Conservation (phyloP, 2,888 invertebrate genomes). For the Lacanobia oleracea region DNA sequence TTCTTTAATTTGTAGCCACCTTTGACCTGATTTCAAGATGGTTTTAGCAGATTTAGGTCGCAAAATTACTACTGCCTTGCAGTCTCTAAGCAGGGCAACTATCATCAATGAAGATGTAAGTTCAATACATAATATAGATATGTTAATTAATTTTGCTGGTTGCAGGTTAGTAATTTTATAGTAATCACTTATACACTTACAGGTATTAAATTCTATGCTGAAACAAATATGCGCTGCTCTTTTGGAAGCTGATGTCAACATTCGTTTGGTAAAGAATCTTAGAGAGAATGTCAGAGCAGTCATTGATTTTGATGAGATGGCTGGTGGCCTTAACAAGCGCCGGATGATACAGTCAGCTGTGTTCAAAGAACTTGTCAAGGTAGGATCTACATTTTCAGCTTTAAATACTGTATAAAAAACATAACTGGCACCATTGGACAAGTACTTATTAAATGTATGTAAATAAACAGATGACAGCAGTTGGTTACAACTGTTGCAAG, state of each 20-base stretch:
- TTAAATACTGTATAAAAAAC: not conserved
- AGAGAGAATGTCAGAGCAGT: constrained; percentile 99
- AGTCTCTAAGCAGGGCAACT: constrained; percentile 99
- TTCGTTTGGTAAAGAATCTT: constrained; percentile 97
- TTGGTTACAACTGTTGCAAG: not conserved
- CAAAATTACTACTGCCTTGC: constrained; percentile 99
- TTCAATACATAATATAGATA: not conserved
- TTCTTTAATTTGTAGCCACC: constrained; percentile 44
- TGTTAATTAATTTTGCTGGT: constrained; percentile 11
- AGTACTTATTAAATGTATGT: not conserved
- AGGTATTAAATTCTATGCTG: constrained; percentile 99
- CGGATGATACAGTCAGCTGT: constrained; percentile 99
- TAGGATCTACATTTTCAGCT: constrained; percentile 74
- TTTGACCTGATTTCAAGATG: constrained; percentile 92
- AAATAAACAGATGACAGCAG: not conserved
- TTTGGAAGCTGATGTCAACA: constrained; percentile 99
- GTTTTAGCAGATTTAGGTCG: constrained; percentile 99
- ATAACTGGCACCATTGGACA: not conserved
- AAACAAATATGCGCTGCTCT: constrained; percentile 99
- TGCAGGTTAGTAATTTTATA: not conserved
- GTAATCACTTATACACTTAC: constrained; percentile 39
- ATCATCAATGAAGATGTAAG: constrained; percentile 99
- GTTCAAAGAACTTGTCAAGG: constrained; percentile 99
- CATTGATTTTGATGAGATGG: constrained; percentile 99
- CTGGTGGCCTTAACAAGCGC: constrained; percentile 99